Evolutionary conservation across 2,888 invertebrate species (phyloP).

Genomic region (Congeria kusceri): DNA sequence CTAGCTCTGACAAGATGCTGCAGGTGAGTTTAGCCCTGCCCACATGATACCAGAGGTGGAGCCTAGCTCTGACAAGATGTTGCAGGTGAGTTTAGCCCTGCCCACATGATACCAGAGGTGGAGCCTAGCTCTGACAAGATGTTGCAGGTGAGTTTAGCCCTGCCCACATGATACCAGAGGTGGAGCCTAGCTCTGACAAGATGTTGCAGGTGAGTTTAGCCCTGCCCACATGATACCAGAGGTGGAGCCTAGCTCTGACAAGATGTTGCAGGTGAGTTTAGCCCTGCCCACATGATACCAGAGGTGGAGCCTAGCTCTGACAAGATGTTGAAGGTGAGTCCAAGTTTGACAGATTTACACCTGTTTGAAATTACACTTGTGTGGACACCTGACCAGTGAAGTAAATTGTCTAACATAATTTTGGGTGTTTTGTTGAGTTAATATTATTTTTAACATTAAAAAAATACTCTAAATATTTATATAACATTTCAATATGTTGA

Average conservation of each 20-base stretch:
- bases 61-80: constrained; percentile 97
- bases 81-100: constrained; percentile 88
- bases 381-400: too few species aligned
- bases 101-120: constrained; percentile 96
- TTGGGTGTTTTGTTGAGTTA: too few species aligned
- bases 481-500: too few species aligned
- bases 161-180: constrained; percentile 95
- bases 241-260: constrained; percentile 96
- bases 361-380: too few species aligned
- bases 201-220: constrained; percentile 89
- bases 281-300: constrained; percentile 94
- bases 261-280: constrained; percentile 90
- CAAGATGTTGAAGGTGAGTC: constrained; percentile 91
- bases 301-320: constrained; percentile 97
- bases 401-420: too few species aligned
- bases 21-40: constrained; percentile 88
- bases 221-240: constrained; percentile 96
- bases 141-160: constrained; percentile 89
- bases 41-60: constrained; percentile 97
- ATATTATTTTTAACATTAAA: too few species aligned
- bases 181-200: constrained; percentile 97
- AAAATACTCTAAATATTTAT: too few species aligned
- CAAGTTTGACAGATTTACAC: too few species aligned
- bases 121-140: constrained; percentile 97
- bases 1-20: constrained; percentile 97